phyloP scores from a whole-genome alignment of 1,140 invertebrate species.

The Ruditapes philippinarum region DNA sequence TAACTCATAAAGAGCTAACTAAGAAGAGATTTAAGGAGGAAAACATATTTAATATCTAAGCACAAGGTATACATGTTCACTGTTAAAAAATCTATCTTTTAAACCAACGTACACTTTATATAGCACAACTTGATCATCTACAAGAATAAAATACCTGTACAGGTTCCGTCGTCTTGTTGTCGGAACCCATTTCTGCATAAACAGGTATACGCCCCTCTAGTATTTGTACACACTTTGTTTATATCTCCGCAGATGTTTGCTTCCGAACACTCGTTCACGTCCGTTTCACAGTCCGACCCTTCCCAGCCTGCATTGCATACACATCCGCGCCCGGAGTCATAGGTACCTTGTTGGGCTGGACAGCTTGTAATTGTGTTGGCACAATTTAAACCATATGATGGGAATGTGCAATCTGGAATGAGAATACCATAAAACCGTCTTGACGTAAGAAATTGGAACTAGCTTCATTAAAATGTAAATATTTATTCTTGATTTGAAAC shows the following conservation, averaged over 20 bases:
- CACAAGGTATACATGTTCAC: no score
- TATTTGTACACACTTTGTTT: slow-evolving; percentile 66
- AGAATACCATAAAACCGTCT: no score
- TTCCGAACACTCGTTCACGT: slow-evolving; percentile 71
- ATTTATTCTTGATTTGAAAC: no score
- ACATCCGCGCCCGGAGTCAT: slow-evolving; percentile 67
- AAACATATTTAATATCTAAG: no score
- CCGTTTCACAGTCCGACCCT: slow-evolving; percentile 65
- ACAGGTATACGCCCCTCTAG: slow-evolving; percentile 67
- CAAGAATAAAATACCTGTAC: slow-evolving; percentile 17
- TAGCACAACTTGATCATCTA: no score
- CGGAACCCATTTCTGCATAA: slow-evolving; percentile 36
- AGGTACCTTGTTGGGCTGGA: slow-evolving; percentile 54
- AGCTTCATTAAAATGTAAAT: no score
- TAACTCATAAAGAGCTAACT: no score
- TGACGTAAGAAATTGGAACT: no score
- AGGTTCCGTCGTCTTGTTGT: neutral
- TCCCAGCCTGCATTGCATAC: slow-evolving; percentile 72
- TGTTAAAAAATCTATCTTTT: no score
- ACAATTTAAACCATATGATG: slow-evolving; percentile 68
- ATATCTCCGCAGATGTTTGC: slow-evolving; percentile 29
- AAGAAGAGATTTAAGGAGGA: no score
- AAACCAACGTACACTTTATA: no score
- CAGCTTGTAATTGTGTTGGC: slow-evolving; percentile 59
- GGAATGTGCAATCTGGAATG: slow-evolving; percentile 43